Evolutionary conservation across 2,113 vertebrate species (phyloP), one percentile per base, ranked within the genome.

Genomic region (Nanger granti): DNA sequence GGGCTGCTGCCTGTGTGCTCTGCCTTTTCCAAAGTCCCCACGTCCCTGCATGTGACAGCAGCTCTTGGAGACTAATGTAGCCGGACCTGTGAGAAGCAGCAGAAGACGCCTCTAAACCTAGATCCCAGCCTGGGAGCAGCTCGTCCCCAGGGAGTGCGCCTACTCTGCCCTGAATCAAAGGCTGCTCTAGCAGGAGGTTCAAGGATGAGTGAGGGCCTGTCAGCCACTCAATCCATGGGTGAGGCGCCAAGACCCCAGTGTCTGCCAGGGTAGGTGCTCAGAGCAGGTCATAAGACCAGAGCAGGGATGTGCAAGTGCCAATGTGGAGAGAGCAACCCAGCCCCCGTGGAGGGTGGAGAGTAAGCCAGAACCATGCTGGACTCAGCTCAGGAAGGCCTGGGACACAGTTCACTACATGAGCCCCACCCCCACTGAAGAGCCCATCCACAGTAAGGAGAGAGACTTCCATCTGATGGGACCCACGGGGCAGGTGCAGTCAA

Each of bases 301-400:
- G 20, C 41, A 37, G 28, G 11, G 55, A 22, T 3, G 7, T 14
- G 20, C n/a, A 0, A 3, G 31, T 26, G 34, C 34, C 13, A 4
- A 1, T 0, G 18, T 14, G 0, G 34, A 17, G 11, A 13, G 6
- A 17, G 12, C 8, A 10, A 22, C 26, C 54, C 47, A 2, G 62
- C n/a, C 24, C 31, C 34, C 0, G 0, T 2, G 10, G 57, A 41
- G 1, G 20, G 24, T 2, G 1, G 24, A 15, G 73, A 18, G 37
- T 26, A 26, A 82, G 31, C 47, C 12, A 5, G 1, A n/a, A 28
- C 60, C 73, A 5, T 0, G 0, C 85, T 28, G 4, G 31, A 52
- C 13, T 8, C 37, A 4, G 12, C 29, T 37, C 57, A 26, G 17
- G 31, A 20, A 12, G 49, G 22, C 24, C 13, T 2, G 0, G 69